Evolutionary conservation across 2,797 vertebrate species (phyloP).

Genomic region (Rachycentron canadum): DNA sequence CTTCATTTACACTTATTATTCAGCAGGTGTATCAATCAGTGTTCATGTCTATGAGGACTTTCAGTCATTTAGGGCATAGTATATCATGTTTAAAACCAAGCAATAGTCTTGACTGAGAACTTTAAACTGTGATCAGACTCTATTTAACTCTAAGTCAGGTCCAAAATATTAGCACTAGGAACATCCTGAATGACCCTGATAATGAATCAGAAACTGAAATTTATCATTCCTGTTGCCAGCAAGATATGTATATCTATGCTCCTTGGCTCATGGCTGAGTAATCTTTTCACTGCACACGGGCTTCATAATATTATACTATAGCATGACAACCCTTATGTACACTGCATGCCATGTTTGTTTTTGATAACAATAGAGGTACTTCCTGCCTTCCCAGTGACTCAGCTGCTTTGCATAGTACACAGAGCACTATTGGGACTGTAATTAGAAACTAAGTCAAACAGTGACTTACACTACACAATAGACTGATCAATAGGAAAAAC

Average conservation of each 20-base stretch:
- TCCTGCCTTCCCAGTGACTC: background rate
- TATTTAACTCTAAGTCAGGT: background rate
- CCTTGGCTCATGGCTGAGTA: background rate
- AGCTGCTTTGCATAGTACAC: conserved; percentile 6
- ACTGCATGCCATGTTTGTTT: background rate
- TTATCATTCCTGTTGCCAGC: background rate
- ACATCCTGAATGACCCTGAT: background rate
- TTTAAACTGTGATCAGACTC: background rate
- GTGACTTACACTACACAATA: background rate
- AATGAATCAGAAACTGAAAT: background rate
- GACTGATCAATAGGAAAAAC: conserved; percentile 67
- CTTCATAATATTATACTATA: background rate
- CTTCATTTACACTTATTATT: background rate
- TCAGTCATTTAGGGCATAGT: background rate
- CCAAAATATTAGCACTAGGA: background rate
- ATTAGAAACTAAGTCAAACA: background rate
- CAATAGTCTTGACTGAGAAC: background rate
- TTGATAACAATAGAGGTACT: conserved; percentile 6
- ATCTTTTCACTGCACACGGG: conserved; percentile 1
- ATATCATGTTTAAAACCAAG: background rate
- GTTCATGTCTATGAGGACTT: conserved; percentile 7
- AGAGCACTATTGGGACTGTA: background rate
- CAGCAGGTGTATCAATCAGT: background rate
- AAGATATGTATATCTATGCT: background rate
- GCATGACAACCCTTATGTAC: conserved; percentile 8